phyloP scores from a whole-genome alignment of 2,113 vertebrate genomes.

The Syngnathoides biaculeatus region DNA sequence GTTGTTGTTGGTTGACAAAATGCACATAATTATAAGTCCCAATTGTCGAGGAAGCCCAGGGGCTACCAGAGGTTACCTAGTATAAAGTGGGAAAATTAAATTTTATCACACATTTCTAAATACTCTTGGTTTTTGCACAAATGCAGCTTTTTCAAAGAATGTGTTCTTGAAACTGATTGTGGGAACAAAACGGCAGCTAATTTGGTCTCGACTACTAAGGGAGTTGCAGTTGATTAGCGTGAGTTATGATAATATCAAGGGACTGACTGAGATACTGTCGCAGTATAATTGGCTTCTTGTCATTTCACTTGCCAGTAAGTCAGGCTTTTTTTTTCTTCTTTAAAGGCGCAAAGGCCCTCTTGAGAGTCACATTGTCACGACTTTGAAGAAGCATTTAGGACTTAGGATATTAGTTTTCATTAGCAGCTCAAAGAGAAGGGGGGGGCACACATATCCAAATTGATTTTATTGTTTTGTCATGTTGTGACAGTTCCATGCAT shows the following conservation, averaged over 20 bases:
- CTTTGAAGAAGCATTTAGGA: slow-evolving; percentile 35
- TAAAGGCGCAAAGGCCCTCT: slow-evolving; percentile 28
- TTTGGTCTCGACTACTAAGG: slow-evolving; percentile 29
- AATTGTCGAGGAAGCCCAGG: background rate
- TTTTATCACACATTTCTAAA: background rate
- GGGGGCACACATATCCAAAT: slow-evolving; percentile 18
- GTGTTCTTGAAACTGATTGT: slow-evolving; percentile 16
- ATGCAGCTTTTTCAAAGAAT: slow-evolving; percentile 1
- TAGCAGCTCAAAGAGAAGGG: slow-evolving; percentile 17
- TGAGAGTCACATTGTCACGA: slow-evolving; percentile 31
- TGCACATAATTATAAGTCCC: background rate
- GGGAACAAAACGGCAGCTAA: slow-evolving; percentile 39
- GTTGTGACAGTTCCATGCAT: slow-evolving; percentile 38
- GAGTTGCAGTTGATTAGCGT: slow-evolving; percentile 36
- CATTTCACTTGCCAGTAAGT: slow-evolving; percentile 29
- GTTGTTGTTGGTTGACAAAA: background rate
- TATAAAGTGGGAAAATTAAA: background rate
- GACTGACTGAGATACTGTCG: slow-evolving; percentile 12
- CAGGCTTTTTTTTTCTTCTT: slow-evolving; percentile 1
- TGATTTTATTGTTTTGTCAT: slow-evolving; percentile 20
- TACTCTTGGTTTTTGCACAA: background rate
- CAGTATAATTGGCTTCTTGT: slow-evolving; percentile 36
- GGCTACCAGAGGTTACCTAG: background rate
- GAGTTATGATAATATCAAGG: slow-evolving; percentile 37
- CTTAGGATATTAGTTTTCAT: slow-evolving; percentile 23